Base-by-base conservation (phyloP, 1,140 invertebrate species). In the Bursaphelenchus mucronatus region DNA sequence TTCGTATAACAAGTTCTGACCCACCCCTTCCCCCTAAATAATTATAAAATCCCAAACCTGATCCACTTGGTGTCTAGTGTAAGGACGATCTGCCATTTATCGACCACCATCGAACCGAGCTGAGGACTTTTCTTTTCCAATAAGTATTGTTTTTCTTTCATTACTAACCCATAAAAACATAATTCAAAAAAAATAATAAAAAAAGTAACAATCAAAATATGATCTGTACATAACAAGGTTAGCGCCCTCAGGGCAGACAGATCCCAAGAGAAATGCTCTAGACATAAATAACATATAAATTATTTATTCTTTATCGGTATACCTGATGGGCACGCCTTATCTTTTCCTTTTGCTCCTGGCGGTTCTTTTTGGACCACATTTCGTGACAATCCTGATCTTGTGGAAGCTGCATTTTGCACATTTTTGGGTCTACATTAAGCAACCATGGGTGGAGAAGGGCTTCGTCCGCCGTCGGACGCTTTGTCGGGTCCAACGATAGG, bases 351-450 rank as follows among this genome's bases (percentile, higher is more conserved):
- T 40, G 39, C 64, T 69, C 30, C 30, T 61, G 64, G 58, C 64
- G 69, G 51, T 57, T 64, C 41, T 74, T 67, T 41, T 98, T 99
- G 73, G 91, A 93, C 94, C 94, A 98, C 75, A 99, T 85, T 83
- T 99, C 95, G 84, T 98, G 95, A 41, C 95, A 98, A 84, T 98
- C 95, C 85, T 97, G 94, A 87, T 91, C 91, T 39, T 88, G 90
- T 0, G 95, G 95, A 66, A 97, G 64, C 19, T 73, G 39, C 8
- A 85, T 84, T n/a, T 85, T 84, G 30, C 77, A 71, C 43, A 87
- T 82, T 47, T 88, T 87, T 15, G 91, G 90, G 76, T 91, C 87
- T 45, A 97, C 88, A 82, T 90, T 89, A 82, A 88, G 90, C 0
- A 99, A 83, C 94, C 94, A 99, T n/a, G 88, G 84, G 70, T 90